Base-by-base conservation (phyloP, 1,140 invertebrate species). In the Lepidurus packardi region DNA sequence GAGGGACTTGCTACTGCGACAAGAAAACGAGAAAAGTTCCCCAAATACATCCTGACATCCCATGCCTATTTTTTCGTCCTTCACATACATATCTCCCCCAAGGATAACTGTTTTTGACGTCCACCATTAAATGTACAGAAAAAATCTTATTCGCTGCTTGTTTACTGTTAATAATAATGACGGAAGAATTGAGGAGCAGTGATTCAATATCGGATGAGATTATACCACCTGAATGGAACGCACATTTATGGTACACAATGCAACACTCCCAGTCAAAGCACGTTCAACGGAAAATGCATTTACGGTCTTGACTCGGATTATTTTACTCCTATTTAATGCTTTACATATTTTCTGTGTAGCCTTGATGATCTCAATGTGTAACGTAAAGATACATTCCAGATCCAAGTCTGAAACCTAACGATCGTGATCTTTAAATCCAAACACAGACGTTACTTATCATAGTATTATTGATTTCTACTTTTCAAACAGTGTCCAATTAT, bases 71-170 rank as follows among this genome's bases (percentile, higher is more conserved):
- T n/a, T 21, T 65, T 65, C 53, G 53, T 21, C 53, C 53, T 65
- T 65, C 53, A 65, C 21, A 65, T 65, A 65, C 53, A 65, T 21
- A 65, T 65, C n/a, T 65, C 21, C 53, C 53, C 16, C 53, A 65
- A 65, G 21, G 21, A 16, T 65, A 65, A 65, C 53, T 65, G 53
- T 65, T 65, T 34, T 65, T 21, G 21, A 65, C 53, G 53, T 65
- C 21, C 53, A 65, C 6, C 21, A 65, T 65, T 21, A 34, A 65
- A 65, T 65, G 53, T 65, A 65, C 21, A 16, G 21, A 16, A 65
- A 65, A 65, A 65, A n/a, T n/a, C 13, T 65, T 16, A 7, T n/a
- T 65, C 53, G 53, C 53, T 65, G 53, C 53, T 10, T 65, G 13
- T 65, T 65, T 16, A 21, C 16, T 65, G 53, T 65, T 65, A 9